These are phyloP conservation scores for Lepus townsendii DNA, from an alignment of 2,797 vertebrate species.

Conservation along the genomic window DNA sequence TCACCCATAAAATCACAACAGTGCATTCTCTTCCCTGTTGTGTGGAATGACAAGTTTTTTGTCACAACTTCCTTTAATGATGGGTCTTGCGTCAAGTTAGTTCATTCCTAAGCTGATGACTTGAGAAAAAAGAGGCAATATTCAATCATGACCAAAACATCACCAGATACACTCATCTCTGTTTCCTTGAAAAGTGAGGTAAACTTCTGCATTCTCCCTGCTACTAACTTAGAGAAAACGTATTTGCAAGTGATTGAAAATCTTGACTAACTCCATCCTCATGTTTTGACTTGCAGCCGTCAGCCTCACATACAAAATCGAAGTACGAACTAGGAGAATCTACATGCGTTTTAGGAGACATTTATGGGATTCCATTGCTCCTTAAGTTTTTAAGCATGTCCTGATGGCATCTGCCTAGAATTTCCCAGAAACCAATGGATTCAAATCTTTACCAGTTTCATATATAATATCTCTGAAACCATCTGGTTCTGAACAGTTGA, in stretches of 20 bases:
- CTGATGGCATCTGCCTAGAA: constrained; percentile 84
- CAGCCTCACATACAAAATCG: constrained; percentile 51
- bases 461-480: constrained; percentile 58
- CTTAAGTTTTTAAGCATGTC: constrained; percentile 83
- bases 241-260: constrained; percentile 77
- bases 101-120: constrained; percentile 57
- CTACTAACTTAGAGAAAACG: constrained; percentile 67
- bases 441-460: constrained; percentile 80
- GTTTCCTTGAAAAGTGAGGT: constrained; percentile 77
- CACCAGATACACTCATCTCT: constrained; percentile 74
- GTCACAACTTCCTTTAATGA: constrained; percentile 4
- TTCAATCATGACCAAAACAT: constrained; percentile 49
- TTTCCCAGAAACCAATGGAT: constrained; percentile 83
- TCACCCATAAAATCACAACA: not conserved
- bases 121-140: constrained; percentile 57
- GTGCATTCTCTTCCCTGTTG: not conserved
- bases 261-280: constrained; percentile 50
- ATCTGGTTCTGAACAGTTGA: constrained; percentile 74
- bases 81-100: constrained; percentile 13
- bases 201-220: constrained; percentile 70
- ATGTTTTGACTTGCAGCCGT: constrained; percentile 78
- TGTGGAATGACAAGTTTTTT: not conserved
- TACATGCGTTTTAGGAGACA: constrained; percentile 76
- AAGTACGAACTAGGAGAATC: constrained; percentile 72
- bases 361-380: constrained; percentile 83